Evolutionary conservation across 30 jellyfish, hydroid and myxozoan genomes (phyloP), one percentile per base, ranked within the genome.

Genomic region (Mastigias papua): DNA sequence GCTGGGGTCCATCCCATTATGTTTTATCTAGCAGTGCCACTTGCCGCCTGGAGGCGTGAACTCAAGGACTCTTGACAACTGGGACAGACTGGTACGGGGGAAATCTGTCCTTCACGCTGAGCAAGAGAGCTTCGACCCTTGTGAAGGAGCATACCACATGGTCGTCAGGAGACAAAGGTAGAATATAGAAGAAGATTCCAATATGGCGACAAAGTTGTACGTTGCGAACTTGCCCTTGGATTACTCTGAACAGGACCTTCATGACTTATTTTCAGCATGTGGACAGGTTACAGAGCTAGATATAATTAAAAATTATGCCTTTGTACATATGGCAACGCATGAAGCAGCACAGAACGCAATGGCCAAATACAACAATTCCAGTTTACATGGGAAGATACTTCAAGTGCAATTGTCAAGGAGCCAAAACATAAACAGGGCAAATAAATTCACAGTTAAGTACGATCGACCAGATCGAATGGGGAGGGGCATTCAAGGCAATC

Each of bases 151-250:
- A 65, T 46, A 13, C 23, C 67, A 54, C 67, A 54, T 54, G 67
- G 27, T 54, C 67, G 7, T 21, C 7, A 25, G 27, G 17, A 8
- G 54, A 42, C 7, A 42, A 8, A 42, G 25, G 7, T 54, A 25
- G 7, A 3, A 16, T 19, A 54, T 49, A 70, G 81, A n/a, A n/a
- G n/a, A n/a, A n/a, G n/a, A n/a, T n/a, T n/a, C n/a, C n/a, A n/a
- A n/a, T n/a, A 92, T 92, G 98, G 97, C 98, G 26, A 80, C 93
- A 30, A 93, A 93, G 75, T 92, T 93, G 26, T 93, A 80, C 51
- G 98, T 93, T n/a, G 95, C 97, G 2, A 93, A 93, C 79, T 60
- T 93, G 60, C 91, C 98, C 1, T 92, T 66, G 7, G 68, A 77
- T 31, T 87, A 92, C 74, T 21, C 82, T 8, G 90, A 82, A 42